Base-by-base conservation (phyloP, 1,140 invertebrate genomes). In the Papilio glaucus region DNA sequence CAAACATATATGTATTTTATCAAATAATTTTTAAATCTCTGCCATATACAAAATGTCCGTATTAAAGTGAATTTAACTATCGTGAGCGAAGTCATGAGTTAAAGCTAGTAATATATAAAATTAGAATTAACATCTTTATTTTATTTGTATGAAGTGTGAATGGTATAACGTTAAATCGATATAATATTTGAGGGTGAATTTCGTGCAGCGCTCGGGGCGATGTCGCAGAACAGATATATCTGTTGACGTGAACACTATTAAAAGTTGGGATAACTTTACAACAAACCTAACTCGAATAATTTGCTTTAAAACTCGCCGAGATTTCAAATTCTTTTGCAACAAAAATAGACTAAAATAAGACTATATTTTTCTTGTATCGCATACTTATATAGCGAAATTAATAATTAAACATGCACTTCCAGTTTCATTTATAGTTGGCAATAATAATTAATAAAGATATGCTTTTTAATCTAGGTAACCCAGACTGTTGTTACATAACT, bases 251-350 rank as follows among this genome's bases (percentile, higher is more conserved):
- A 57, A 57, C 49, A 57, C 49, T 57, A 57, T 57, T 57, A 57
- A 57, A 57, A 57, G 49, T 57, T 57, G 12, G 21, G 21, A 57
- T 57, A 57, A 57, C 21, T 57, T 57, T 57, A 57, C 49, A 57
- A 57, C 49, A 57, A 57, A 57, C 49, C 49, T 57, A 57, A 57
- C 49, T 57, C 49, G 49, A 57, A 26, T 57, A 24, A 57, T 57
- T 57, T 57, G 49, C 21, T 57, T 57, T 57, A 26, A 49, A 71
- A 65, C 39, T 67, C 75, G 69, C 67, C 76, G 70, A 75, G 72
- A 75, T 73, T 75, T 72, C 60, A 72, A 49, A 74, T 77, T 60
- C 72, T 61, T 42, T 72, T 26, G 62, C 33, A 72, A 74, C 41
- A 74, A 63, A 72, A 74, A 53, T 24, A 24, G 21, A 53, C 49